These are phyloP conservation scores for Temnothorax nylanderi DNA, from an alignment of 1,140 invertebrate genomes.

Conservation along the genomic window DNA sequence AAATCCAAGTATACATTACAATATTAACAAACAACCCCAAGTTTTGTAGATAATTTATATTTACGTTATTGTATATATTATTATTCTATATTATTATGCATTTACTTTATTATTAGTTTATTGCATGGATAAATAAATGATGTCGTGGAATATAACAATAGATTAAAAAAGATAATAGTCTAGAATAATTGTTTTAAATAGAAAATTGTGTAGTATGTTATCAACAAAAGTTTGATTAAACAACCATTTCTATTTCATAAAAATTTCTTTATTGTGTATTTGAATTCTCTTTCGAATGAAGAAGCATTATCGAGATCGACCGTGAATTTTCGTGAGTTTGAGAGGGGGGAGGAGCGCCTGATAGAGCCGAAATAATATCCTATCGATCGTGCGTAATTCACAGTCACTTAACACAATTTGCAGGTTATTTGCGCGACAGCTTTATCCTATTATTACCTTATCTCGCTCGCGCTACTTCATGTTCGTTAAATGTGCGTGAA, in stretches of 20 bases:
- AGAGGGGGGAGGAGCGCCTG: background rate
- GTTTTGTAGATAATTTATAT: background rate
- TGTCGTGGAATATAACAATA: background rate
- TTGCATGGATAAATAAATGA: background rate
- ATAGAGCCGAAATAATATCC: constrained; percentile 47
- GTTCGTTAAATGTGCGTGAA: constrained; percentile 29
- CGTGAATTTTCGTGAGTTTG: constrained; percentile 9
- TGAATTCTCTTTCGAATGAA: background rate
- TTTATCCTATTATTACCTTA: constrained; percentile 52
- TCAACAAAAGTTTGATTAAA: constrained; percentile 20
- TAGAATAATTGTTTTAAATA: background rate
- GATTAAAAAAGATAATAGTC: background rate
- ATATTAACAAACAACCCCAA: background rate
- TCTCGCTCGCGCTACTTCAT: constrained; percentile 20
- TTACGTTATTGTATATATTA: background rate
- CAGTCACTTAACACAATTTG: constrained; percentile 56
- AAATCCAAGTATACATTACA: background rate
- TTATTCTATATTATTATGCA: background rate
- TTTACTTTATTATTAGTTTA: background rate
- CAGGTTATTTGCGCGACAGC: constrained; percentile 28
- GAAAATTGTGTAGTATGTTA: background rate
- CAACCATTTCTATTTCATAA: background rate
- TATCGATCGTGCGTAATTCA: constrained; percentile 52
- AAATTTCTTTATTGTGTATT: constrained; percentile 6
- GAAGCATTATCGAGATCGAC: constrained; percentile 14